Percentiles rank a stretch among this genome's conserved stretches.
phyloP scores from a whole-genome alignment of 1,140 invertebrate genomes.

The Gryllus bimaculatus region DNA sequence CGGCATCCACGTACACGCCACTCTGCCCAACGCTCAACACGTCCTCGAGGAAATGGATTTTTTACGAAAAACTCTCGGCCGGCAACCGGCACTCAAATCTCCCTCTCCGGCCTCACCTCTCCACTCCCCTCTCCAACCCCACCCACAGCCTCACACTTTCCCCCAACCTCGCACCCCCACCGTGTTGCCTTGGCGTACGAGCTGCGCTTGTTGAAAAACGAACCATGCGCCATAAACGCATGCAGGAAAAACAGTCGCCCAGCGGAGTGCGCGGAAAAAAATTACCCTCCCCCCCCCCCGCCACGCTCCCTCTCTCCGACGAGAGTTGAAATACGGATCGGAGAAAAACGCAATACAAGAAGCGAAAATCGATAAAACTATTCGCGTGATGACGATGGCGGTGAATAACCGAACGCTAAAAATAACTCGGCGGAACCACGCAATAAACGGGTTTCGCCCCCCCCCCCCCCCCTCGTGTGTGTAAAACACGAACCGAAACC shows the following conservation, averaged over 20 bases:
- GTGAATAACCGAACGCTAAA: neutral
- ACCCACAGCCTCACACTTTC: neutral
- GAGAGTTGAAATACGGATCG: neutral
- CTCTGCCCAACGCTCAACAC: neutral
- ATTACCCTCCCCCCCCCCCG: too few relatives aligned
- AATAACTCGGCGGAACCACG: neutral
- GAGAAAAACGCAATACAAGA: neutral
- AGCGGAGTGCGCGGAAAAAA: neutral
- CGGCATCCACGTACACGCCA: neutral
- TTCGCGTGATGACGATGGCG: neutral
- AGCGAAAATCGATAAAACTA: neutral
- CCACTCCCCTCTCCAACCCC: neutral
- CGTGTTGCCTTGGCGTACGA: neutral
- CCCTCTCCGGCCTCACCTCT: neutral
- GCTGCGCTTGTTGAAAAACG: neutral
- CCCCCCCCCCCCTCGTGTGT: too few relatives aligned
- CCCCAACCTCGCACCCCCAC: too few relatives aligned
- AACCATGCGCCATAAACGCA: neutral
- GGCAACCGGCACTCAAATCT: neutral
- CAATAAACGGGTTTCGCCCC: neutral
- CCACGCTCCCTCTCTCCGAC: too few relatives aligned
- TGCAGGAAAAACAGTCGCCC: neutral
- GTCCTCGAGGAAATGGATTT: neutral
- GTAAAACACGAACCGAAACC: neutral
- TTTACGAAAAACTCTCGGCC: neutral